Evolutionary conservation across 1,140 invertebrate genomes (phyloP), one percentile per base, ranked within the genome.

Genomic region (Coboldia fuscipes): DNA sequence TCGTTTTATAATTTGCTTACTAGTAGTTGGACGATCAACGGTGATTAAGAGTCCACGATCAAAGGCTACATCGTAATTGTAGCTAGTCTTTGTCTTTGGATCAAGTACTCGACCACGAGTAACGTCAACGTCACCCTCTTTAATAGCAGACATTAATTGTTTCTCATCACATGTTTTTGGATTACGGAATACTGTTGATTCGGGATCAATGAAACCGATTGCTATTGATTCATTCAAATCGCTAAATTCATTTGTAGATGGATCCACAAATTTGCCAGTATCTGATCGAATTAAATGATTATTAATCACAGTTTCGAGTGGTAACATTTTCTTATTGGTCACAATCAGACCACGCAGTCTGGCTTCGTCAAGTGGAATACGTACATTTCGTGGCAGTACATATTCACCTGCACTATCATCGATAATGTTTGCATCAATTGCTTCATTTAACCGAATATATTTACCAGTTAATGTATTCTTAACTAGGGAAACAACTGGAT

Each of bases 191-290:
- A 72, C 68, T 1, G 80, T 79, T 14, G 72, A 75, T 18, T 74
- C 65, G 0, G 72, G 68, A 60, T 88, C 75, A 29, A 93, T 62
- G 2, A 89, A 61, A 35, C 72, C 71, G 21, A 54, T 61, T 41
- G 69, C 58, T 26, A 93, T 67, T 2, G 81, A 76, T 45, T 75
- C 66, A 15, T 62, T 58, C 2, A 88, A 46, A 46, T 81, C 70
- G 26, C 79, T 51, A 42, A 65, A 70, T 43, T 76, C 70, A 17
- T 75, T 77, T 6, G 65, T 64, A 14, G 56, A 57, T 3, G 81
- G 79, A 61, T 84, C 77, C 8, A 73, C 64, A 43, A 90, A 76
- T 50, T 75, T 72, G 16, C 82, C 83, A 20, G 68, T 76, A 39
- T 82, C 72, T 1, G 71, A 62, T 39, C 74, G 65, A 45, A 83